Base-by-base conservation (phyloP, 2,797 vertebrate species). In the Hylomyscus alleni region DNA sequence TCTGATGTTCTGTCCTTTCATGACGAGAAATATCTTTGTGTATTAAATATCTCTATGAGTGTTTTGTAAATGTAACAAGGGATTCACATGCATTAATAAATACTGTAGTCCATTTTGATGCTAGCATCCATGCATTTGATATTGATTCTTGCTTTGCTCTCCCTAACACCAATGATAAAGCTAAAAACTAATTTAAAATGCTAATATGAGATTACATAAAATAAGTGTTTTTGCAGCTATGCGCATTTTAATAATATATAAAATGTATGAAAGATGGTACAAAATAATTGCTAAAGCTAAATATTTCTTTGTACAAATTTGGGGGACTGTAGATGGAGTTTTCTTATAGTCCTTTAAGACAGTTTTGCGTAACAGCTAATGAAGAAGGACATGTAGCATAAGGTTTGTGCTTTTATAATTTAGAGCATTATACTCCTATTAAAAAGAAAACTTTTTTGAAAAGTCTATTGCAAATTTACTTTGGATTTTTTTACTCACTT, bases 61-160 rank as follows among this genome's bases (percentile, higher is more conserved):
- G 77, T 80, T 77, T n/a, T 76, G 86, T 65, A 22, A 83, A 24
- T 65, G 86, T 72, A 91, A 67, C 83, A 69, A 72, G 76, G 24
- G 8, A 77, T 73, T 40, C 4, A 56, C 10, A 93, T 34, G 69
- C 56, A 75, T 85, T 81, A 78, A 73, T 94, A 44, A 85, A 34
- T 58, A 80, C 4, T 60, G 26, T 24, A 93, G 69, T 62, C 34
- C 58, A 69, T 4, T 78, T 72, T 95, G 17, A 80, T 69, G 40
- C 5, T 89, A 88, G 77, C 19, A 75, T 65, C 50, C 2, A 19
- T 22, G 62, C 22, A 31, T 80, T 91, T 91, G 31, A 84, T 26
- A 69, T 86, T 69, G 76, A 77, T 60, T 84, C 50, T 91, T 52
- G 60, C 1, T 65, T 94, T 94, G 10, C 15, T 83, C 69, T 93